Base-by-base conservation (phyloP, 2,113 vertebrate species). In the Thymallus thymallus region DNA sequence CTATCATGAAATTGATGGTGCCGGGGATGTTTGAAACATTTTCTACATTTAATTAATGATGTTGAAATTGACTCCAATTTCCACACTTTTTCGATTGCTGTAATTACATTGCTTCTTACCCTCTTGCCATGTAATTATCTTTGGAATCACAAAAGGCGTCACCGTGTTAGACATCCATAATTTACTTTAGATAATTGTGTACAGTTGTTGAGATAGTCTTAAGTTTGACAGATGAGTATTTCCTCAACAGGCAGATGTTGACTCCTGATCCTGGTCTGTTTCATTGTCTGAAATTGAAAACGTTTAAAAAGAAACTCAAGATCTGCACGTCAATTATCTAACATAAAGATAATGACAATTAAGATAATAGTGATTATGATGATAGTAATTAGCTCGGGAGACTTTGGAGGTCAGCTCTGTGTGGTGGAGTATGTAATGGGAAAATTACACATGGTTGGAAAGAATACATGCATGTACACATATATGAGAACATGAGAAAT, bases 321-420 rank as follows among this genome's bases (percentile, higher is more conserved):
- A 62, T 88, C 82, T 87, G 35, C 35, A 41, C 10, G 35, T 41
- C 35, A 41, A 41, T 61, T 61, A n/a, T 10, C 86, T 0, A 73
- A 88, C 86, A 88, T 89, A 91, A 90, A 90, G 90, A 89, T 13
- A 87, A 85, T 88, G 88, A 91, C 83, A 84, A 24, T 18, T 88
- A 85, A 89, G 88, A 91, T 88, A 84, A 90, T 84, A 80, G 82
- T 71, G 82, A 89, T 88, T 89, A 83, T 89, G 87, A 90, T 86
- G 80, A 89, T 76, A 80, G 84, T 87, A 89, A 90, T 92, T 90
- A 91, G 48, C 48, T 51, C 48, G 87, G 86, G 86, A 84, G 82
- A 86, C 80, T 71, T 77, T 82, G 78, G 69, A 84, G 86, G 85
- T 84, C 87, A 88, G 83, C 77, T 82, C 63, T 18, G 75, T 82